Base-by-base conservation (phyloP, 2,888 invertebrate species). In the Hypsopygia costalis region DNA sequence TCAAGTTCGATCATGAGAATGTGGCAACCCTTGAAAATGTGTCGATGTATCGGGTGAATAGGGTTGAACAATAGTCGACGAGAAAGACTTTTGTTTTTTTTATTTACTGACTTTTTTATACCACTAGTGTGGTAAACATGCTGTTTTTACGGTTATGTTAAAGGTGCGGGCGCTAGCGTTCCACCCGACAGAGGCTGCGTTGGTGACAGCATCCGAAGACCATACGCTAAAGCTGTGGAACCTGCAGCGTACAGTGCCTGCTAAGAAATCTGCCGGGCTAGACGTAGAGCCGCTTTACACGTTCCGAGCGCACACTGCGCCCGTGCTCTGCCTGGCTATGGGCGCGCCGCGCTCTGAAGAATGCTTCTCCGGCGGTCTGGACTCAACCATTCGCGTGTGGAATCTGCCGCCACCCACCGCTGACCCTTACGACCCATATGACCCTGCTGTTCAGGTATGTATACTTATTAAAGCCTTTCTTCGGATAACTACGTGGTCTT, bases 171-270 rank as follows among this genome's bases (percentile, higher is more conserved):
- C 97, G 47, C 90, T 98, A 43, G 96, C 96, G 56, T 98, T 98
- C 90, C 97, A 97, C 87, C 98, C 98, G 40, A 94, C 94, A 49
- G 98, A 99, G 75, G 96, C 98, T 43, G 97, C 99, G 43, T 91
- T 99, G 45, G 96, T 99, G 68, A 99, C 99, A 20, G 99, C 98
- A 28, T 98, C 98, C 43, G 99, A 99, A 82, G 99, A 99, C 90
- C 98, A 98, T 81, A 99, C 99, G 36, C 91, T 99, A 31, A 99
- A 99, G 88, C 90, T 99, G 72, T 99, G 99, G 99, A 99, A 99
- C 91, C 91, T 99, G 57, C 98, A 98, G 80, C 98, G 98, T 90
- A 98, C 98, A 40, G 97, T 98, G 58, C 97, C 97, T 58, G 97
- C 98, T 46, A 98, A 98, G 91, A 98, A 98, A 92, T 96, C 97